Percentiles rank a stretch among this genome's conserved stretches.
Evolutionary conservation across 2,888 invertebrate species (phyloP).

Genomic region (Troglohyphantes excavatus): DNA sequence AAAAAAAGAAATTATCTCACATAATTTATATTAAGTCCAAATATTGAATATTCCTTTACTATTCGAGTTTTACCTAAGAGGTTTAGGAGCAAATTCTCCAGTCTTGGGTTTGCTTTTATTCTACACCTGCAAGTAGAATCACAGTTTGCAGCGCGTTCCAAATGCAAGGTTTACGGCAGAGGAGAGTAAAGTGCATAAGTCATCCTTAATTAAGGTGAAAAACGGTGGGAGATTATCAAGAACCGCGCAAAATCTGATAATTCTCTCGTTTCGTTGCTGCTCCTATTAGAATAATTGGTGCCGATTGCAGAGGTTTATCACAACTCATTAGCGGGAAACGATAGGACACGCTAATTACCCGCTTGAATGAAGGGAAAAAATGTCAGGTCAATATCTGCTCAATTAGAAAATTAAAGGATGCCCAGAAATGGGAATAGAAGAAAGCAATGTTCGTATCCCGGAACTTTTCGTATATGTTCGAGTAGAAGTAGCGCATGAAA

Average conservation of each 20-base stretch:
- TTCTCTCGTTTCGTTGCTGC: slow-evolving; percentile 71
- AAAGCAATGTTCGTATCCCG: neutral
- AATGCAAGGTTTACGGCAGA: slow-evolving; percentile 48
- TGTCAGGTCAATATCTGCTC: slow-evolving; percentile 42
- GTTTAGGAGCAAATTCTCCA: too few species aligned
- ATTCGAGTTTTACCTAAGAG: too few species aligned
- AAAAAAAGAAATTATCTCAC: too few species aligned
- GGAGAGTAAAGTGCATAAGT: slow-evolving; percentile 61
- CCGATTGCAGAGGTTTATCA: slow-evolving; percentile 75
- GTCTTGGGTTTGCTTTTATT: too few species aligned
- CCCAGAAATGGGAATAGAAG: neutral
- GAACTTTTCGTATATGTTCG: neutral
- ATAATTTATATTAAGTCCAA: too few species aligned
- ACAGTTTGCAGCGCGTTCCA: slow-evolving; percentile 13
- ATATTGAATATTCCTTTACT: too few species aligned
- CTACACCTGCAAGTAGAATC: neutral
- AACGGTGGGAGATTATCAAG: slow-evolving; percentile 65
- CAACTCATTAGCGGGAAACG: slow-evolving; percentile 74
- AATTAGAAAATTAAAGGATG: slow-evolving; percentile 51
- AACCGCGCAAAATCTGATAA: slow-evolving; percentile 74
- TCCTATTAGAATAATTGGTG: slow-evolving; percentile 75
- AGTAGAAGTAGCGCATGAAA: too few species aligned
- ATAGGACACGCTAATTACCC: slow-evolving; percentile 72
- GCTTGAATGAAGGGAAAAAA: slow-evolving; percentile 45
- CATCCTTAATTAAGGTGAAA: slow-evolving; percentile 73